A percentile compares a stretch with the other conserved stretches of the same genome.
phyloP scores from a whole-genome alignment of 2,888 invertebrate genomes.

The Lithophane semibrunnea region DNA sequence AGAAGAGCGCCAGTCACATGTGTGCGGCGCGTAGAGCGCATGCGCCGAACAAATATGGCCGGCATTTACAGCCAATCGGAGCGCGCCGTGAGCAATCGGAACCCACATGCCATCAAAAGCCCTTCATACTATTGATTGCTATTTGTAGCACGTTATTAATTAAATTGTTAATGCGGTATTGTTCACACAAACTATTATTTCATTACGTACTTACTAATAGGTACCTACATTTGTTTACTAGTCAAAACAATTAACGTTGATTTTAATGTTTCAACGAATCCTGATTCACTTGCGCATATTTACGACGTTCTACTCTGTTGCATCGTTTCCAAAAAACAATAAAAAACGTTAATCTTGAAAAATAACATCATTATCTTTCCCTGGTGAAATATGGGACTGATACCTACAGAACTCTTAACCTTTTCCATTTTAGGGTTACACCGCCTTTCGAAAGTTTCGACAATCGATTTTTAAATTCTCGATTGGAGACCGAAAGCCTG shows the following conservation, averaged over 20 bases:
- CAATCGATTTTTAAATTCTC: conserved; percentile 61
- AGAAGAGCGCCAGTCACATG: conserved; percentile 79
- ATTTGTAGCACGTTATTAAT: conserved; percentile 78
- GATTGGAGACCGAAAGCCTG: conserved; percentile 57
- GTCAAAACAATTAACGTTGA: conserved; percentile 20
- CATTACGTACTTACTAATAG: conserved; percentile 14
- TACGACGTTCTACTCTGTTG: conserved; percentile 64
- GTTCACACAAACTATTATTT: conserved; percentile 42
- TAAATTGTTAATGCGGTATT: conserved; percentile 68
- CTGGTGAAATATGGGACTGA: conserved; percentile 74
- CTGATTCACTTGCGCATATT: conserved; percentile 54
- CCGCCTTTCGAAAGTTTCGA: conserved; percentile 66
- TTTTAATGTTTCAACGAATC: conserved; percentile 29
- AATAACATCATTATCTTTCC: conserved; percentile 76
- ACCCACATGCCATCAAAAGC: conserved; percentile 80
- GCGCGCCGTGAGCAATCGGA: conserved; percentile 72
- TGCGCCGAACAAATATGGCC: conserved; percentile 89
- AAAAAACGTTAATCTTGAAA: conserved; percentile 67
- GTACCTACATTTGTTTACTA: conserved; percentile 16
- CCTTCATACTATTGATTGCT: conserved; percentile 85
- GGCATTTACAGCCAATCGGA: conserved; percentile 82
- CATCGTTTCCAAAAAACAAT: conserved; percentile 67
- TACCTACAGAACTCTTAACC: conserved; percentile 71
- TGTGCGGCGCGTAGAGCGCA: conserved; percentile 81
- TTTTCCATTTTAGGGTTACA: conserved; percentile 76